Evolutionary conservation across 2,113 vertebrate species (phyloP), one percentile per base, ranked within the genome.

Genomic region (Xiphias gladius): DNA sequence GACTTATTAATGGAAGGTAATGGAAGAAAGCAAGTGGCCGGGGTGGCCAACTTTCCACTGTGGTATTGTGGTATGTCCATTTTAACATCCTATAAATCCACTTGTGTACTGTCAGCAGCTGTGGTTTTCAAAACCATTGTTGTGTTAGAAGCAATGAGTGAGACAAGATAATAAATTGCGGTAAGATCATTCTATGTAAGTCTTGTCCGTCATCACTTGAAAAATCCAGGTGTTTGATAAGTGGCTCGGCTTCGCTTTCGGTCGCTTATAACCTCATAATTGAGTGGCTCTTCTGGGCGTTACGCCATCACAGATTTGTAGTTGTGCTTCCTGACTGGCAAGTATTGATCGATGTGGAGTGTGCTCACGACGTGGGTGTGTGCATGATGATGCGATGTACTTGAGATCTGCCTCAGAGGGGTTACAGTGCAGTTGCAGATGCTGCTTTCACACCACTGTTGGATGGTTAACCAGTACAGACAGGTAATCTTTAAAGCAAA

Each of bases 321-420:
- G 28, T 13, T 12, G 57, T 13, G 80, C 66, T 68, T 83, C 71
- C 83, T 82, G 83, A 84, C 79, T 74, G 85, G 73, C 20, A 64
- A 58, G 35, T 68, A 74, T 82, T 8, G 80, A 87, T 82, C 41
- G 16, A 20, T 77, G 77, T 79, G 77, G 73, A 62, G 75, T 75
- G 78, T 77, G 84, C 59, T 58, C 67, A 66, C 57, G n/a, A 3
- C 46, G 71, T 66, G 82, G 74, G 78, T 57, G 84, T 84, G 84
- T 43, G 70, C 65, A 20, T 26, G 58, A 50, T 14, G 57, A 58
- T 41, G 69, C 43, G 78, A 80, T 52, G 72, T n/a, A 39, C 66
- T 62, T 58, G 3, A 57, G 80, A 59, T 59, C 72, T 14, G 62
- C 35, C 66, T 62, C 71, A 43, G 43, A 76, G 62, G 64, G 58